Base-by-base conservation (phyloP, 2,113 vertebrate genomes). In the Polypterus senegalus region DNA sequence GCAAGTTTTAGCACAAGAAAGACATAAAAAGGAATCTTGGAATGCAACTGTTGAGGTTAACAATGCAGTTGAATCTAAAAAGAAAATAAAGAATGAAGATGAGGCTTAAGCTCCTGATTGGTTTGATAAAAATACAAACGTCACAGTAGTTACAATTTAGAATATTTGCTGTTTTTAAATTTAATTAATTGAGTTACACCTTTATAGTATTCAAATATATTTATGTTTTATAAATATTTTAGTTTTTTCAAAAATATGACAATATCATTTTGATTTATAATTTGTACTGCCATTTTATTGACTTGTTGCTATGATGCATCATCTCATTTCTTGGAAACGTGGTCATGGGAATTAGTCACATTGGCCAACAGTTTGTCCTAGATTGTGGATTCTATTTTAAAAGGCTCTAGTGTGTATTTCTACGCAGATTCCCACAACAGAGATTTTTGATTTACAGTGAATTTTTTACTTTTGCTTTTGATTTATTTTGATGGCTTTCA, bases 291-390 rank as follows among this genome's bases (percentile, higher is more conserved):
- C 51, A 54, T 46, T 9, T 44, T 63, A 59, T 58, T 66, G 63
- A 48, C 48, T 49, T 65, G 60, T 48, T 61, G 60, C 59, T 65
- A 51, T 52, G 62, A 60, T 66, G 62, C 63, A 57, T 54, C 61
- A 62, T 57, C 61, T 66, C 61, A 60, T 52, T 53, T 63, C 61
- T 66, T 63, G 27, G 27, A 27, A 27, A 27, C 27, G 27, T 27
- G 27, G 27, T 27, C 27, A 27, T 27, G 27, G 27, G 27, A 27
- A 27, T 27, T 27, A 27, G 27, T 27, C 27, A 27, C 2, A 27
- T 27, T 27, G 1, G 27, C 27, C 27, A 27, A 27, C 27, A 27
- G 27, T 27, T 27, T 1, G 27, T 27, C 27, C 27, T 27, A 27
- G 27, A 27, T 27, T 27, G 27, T 27, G 27, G 27, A 27, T 27